phyloP scores from a whole-genome alignment of 2,888 invertebrate species.

The Disparrhopalites patrizii region DNA sequence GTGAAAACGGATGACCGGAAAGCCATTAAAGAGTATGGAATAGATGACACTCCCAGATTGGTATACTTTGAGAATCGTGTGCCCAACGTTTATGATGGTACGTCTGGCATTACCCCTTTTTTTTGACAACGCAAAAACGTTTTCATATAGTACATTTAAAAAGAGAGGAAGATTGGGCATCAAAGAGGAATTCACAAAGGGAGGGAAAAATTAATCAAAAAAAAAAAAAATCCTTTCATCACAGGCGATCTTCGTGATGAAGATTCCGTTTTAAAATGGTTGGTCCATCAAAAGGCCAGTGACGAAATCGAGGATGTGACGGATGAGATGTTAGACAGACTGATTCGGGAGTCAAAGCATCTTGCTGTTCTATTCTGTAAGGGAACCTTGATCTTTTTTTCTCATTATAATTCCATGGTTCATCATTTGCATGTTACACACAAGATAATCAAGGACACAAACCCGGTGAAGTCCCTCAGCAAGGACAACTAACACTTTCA shows the following conservation, averaged over 20 bases:
- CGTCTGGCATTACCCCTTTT: constrained; percentile 36
- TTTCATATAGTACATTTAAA: too few species aligned
- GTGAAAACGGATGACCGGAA: constrained; percentile 80
- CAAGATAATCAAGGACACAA: too few species aligned
- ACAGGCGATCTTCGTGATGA: constrained; percentile 50
- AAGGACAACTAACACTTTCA: too few species aligned
- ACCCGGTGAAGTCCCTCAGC: too few species aligned
- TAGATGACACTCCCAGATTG: constrained; percentile 75
- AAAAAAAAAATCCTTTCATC: too few species aligned
- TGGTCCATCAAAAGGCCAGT: constrained; percentile 50
- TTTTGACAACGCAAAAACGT: too few species aligned
- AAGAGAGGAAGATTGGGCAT: too few species aligned
- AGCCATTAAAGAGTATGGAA: constrained; percentile 80
- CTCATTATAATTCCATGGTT: too few species aligned
- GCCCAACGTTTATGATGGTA: constrained; percentile 85
- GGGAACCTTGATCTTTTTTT: constrained; percentile 27
- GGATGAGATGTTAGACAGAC: constrained; percentile 52
- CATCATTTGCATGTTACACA: too few species aligned
- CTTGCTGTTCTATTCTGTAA: constrained; percentile 53
- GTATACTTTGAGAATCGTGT: constrained; percentile 92
- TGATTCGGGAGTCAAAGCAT: constrained; percentile 50
- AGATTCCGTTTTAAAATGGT: constrained; percentile 52
- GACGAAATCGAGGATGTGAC: constrained; percentile 52
- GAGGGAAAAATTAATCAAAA: neutral
- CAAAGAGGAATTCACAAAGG: too few species aligned